Evolutionary conservation across 2,888 invertebrate species (phyloP).

Genomic region (Drosophila melanosoma): DNA sequence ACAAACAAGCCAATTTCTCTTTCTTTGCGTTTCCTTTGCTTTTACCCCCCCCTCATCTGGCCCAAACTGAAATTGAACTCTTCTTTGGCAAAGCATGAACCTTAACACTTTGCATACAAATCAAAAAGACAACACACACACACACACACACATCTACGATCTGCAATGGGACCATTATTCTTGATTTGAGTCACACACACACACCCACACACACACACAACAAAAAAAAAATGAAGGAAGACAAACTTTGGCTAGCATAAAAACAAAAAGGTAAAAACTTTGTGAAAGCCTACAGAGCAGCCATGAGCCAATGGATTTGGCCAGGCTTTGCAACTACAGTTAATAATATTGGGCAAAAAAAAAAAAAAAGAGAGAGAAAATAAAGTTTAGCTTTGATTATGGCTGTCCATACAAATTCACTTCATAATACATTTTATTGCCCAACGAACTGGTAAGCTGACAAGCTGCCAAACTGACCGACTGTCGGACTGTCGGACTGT

Average conservation of each 20-base stretch:
- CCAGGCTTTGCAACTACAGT: slow-evolving; percentile 73
- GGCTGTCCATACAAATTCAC: slow-evolving; percentile 55
- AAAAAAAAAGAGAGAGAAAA: slow-evolving; percentile 6
- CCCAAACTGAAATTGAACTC: slow-evolving; percentile 72
- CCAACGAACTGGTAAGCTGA: slow-evolving; percentile 49
- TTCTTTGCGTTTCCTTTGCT: neutral
- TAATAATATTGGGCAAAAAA: slow-evolving; percentile 65
- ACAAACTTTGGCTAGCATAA: slow-evolving; percentile 66
- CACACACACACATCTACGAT: slow-evolving; percentile 54
- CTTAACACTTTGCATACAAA: slow-evolving; percentile 78
- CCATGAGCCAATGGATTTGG: slow-evolving; percentile 66
- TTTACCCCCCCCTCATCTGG: slow-evolving; percentile 23
- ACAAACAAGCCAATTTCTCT: slow-evolving; percentile 66
- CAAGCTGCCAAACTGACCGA: slow-evolving; percentile 25
- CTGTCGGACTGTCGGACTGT: slow-evolving; percentile 13
- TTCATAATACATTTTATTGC: slow-evolving; percentile 63
- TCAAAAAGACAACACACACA: slow-evolving; percentile 60
- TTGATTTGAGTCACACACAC: slow-evolving; percentile 61
- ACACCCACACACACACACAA: neutral
- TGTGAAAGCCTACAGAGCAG: slow-evolving; percentile 54
- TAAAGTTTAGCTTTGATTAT: slow-evolving; percentile 45
- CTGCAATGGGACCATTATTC: slow-evolving; percentile 78
- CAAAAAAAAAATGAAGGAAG: slow-evolving; percentile 1
- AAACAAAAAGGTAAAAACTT: slow-evolving; percentile 70
- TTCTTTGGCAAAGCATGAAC: slow-evolving; percentile 56